Conservation (phyloP, 2,113 vertebrate species). For the Plecotus auritus region DNA sequence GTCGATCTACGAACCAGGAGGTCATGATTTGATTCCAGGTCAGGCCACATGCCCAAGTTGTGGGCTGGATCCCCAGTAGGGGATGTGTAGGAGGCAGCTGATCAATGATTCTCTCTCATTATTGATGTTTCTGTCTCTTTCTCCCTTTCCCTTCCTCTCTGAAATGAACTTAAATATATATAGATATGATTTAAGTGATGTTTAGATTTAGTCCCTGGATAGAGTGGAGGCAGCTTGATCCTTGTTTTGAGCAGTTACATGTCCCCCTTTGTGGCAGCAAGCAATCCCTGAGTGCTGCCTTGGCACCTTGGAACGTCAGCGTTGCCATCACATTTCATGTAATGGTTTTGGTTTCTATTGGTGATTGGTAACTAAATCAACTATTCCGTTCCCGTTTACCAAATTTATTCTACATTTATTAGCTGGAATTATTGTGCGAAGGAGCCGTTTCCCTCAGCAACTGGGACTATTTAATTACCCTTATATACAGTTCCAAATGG, state of each 20-base stretch:
- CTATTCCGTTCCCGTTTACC: not conserved
- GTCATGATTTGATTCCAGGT: too few relatives aligned
- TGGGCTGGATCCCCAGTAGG: too few relatives aligned
- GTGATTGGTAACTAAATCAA: not conserved
- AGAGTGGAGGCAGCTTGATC: not conserved
- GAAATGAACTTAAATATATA: too few relatives aligned
- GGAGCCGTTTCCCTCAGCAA: not conserved
- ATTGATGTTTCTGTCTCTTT: too few relatives aligned
- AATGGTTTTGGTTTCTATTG: not conserved
- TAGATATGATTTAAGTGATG: not conserved
- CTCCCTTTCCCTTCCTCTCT: too few relatives aligned
- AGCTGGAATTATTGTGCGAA: slow-evolving; percentile 7
- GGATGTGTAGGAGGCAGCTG: too few relatives aligned
- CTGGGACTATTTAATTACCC: not conserved
- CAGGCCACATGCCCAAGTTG: too few relatives aligned
- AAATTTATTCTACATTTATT: slow-evolving; percentile 21
- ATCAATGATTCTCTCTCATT: too few relatives aligned
- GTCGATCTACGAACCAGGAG: too few relatives aligned
- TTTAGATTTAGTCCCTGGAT: not conserved
- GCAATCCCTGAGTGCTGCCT: not conserved
- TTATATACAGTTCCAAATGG: not conserved
- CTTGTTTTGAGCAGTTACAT: not conserved
- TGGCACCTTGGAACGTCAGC: not conserved
- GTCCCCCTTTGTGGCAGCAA: not conserved
- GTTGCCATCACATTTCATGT: not conserved